A percentile compares a stretch with the other conserved stretches of the same genome.
Evolutionary conservation across 2,797 vertebrate species (phyloP).

Genomic region (Schizopygopsis pylzovi): DNA sequence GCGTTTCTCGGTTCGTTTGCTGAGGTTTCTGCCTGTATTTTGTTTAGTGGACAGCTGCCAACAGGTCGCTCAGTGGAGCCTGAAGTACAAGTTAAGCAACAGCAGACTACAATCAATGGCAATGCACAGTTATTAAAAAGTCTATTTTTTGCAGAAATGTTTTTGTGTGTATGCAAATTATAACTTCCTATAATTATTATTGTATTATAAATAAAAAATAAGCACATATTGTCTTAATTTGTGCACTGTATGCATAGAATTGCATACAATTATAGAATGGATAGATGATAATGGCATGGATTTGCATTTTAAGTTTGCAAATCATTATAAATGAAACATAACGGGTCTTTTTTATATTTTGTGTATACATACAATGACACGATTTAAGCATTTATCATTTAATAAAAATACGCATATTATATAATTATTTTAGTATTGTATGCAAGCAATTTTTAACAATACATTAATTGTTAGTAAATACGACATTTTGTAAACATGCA

Average conservation of each 20-base stretch:
- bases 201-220: not conserved
- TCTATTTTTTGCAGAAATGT: not conserved
- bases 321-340: not conserved
- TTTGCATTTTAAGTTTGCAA: not conserved
- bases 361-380: no score
- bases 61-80: conserved; percentile 51
- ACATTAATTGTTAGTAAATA: no score
- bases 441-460: no score
- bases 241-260: not conserved
- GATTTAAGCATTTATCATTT: no score
- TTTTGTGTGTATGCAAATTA: not conserved
- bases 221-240: not conserved
- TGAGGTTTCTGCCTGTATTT: conserved; percentile 33
- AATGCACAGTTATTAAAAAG: not conserved
- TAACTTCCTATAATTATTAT: not conserved
- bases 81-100: conserved; percentile 52
- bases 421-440: no score
- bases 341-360: no score
- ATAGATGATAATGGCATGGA: not conserved
- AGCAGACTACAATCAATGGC: conserved; percentile 22
- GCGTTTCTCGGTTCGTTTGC: not conserved
- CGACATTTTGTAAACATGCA: no score
- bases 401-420: no score
- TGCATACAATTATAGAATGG: not conserved
- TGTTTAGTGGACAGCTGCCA: conserved; percentile 67